These are phyloP conservation scores for Eupithecia insigniata DNA, from an alignment of 2,888 invertebrate genomes.

Conservation along the genomic window DNA sequence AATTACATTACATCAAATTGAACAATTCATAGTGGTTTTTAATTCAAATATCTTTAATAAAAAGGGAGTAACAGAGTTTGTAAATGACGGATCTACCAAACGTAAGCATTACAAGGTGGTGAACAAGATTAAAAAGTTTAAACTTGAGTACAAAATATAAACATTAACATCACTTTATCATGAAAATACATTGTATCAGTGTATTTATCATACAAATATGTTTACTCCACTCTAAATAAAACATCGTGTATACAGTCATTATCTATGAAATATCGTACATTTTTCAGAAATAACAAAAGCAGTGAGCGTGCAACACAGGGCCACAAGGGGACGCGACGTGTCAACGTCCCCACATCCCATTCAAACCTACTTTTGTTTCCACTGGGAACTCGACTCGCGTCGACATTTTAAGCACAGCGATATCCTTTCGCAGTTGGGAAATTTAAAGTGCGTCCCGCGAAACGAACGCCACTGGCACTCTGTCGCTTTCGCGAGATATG, in stretches of 20 bases:
- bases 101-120: no score
- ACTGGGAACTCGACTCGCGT: constrained; percentile 57
- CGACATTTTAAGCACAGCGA: constrained; percentile 72
- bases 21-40: no score
- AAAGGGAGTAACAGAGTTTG: no score
- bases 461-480: constrained; percentile 72
- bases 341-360: constrained; percentile 41
- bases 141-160: neutral
- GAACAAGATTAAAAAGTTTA: no score
- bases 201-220: neutral
- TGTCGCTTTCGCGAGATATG: constrained; percentile 79
- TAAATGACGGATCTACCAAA: no score
- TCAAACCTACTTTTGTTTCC: constrained; percentile 61
- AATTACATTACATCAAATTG: no score
- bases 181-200: neutral
- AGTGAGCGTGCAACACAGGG: constrained; percentile 22
- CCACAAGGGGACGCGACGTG: constrained; percentile 33
- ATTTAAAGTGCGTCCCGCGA: constrained; percentile 76
- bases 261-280: constrained; percentile 1
- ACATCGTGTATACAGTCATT: constrained; percentile 1
- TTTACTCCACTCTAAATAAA: neutral
- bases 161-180: neutral
- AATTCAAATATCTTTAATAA: no score
- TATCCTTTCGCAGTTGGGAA: constrained; percentile 71
- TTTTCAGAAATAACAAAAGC: constrained; percentile 14